Evolutionary conservation across 1,140 invertebrate species (phyloP).

Genomic region (Panagrolaimus sp.): DNA sequence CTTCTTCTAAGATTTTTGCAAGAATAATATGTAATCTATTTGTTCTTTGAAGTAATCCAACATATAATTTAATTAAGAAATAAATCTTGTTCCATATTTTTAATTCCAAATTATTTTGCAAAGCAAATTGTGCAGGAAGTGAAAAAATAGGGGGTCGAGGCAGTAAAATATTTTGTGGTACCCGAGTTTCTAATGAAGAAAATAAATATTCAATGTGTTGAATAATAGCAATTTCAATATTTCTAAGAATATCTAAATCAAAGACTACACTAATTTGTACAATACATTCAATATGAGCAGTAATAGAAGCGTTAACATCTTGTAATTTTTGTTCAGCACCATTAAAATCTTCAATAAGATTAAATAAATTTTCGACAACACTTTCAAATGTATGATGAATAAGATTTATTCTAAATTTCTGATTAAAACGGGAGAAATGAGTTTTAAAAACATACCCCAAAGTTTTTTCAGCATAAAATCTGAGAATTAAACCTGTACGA

Average conservation of each 20-base stretch:
- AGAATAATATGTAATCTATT: not conserved
- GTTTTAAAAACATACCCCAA: conserved; percentile 1
- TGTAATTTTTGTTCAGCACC: not conserved
- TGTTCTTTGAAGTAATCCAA: conserved; percentile 8
- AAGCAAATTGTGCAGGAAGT: conserved; percentile 1
- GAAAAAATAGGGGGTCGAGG: not conserved
- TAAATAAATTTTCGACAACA: not conserved
- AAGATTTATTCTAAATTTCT: not conserved
- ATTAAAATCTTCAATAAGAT: not conserved
- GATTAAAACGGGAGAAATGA: not conserved
- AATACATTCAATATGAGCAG: conserved; percentile 2
- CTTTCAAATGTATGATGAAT: not conserved
- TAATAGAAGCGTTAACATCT: not conserved
- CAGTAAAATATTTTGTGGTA: not conserved
- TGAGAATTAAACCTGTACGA: not conserved
- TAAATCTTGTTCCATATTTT: conserved; percentile 3
- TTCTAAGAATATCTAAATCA: not conserved
- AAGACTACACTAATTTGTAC: not conserved
- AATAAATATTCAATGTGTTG: not conserved
- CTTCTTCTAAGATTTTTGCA: not conserved
- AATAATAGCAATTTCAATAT: not conserved
- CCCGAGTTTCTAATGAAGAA: not conserved
- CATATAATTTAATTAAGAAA: not conserved
- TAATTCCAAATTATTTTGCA: not conserved
- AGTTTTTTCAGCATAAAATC: conserved; percentile 7